Percentiles rank a stretch among this genome's conserved stretches.
Evolutionary conservation across 2,888 invertebrate species (phyloP).

Genomic region (Nomada fucata): DNA sequence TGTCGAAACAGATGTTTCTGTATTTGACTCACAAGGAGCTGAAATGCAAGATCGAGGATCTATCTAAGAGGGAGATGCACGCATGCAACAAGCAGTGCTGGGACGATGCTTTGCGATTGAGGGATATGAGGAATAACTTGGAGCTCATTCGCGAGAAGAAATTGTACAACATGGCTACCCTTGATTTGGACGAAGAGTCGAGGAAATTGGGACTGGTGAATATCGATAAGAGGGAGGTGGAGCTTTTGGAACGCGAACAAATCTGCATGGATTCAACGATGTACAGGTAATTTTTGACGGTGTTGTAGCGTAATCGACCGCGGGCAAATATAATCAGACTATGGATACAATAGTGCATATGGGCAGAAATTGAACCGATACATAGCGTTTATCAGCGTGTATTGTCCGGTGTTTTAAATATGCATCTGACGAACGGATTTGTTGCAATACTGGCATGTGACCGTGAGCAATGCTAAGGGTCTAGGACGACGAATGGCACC

Average conservation of each 20-base stretch:
- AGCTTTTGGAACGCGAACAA: conserved; percentile 71
- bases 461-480: conserved; percentile 76
- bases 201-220: conserved; percentile 70
- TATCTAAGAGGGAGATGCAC: conserved; percentile 74
- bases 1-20: conserved; percentile 76
- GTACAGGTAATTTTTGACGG: conserved; percentile 73
- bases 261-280: conserved; percentile 73
- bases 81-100: conserved; percentile 77
- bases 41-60: conserved; percentile 76
- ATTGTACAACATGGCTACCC: conserved; percentile 73
- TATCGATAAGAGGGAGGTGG: conserved; percentile 71
- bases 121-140: conserved; percentile 80
- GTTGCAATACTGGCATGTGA: conserved; percentile 28
- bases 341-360: conserved; percentile 12
- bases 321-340: background rate
- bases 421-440: conserved; percentile 4
- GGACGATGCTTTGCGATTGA: conserved; percentile 79
- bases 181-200: conserved; percentile 72
- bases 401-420: background rate
- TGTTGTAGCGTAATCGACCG: background rate
- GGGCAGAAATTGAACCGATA: conserved; percentile 6
- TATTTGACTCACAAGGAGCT: conserved; percentile 78
- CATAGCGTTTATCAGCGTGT: background rate
- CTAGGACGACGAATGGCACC: conserved; percentile 66
- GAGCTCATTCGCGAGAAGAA: conserved; percentile 77